Base-by-base conservation (phyloP, 2,113 vertebrate species). In the Urocolius indicus region DNA sequence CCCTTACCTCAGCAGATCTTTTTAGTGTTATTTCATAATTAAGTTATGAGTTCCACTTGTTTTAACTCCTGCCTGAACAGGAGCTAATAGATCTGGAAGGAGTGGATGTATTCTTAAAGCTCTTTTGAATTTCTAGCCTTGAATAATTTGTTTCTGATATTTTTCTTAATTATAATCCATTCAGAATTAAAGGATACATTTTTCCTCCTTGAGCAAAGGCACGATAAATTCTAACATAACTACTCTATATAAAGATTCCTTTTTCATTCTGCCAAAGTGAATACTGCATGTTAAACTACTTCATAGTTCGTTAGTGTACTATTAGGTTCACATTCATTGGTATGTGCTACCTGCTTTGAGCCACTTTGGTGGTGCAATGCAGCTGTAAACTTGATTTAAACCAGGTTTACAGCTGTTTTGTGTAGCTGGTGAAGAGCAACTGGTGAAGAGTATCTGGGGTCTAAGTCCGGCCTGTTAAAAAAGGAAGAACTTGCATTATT, bases 251-350 rank as follows among this genome's bases (percentile, higher is more conserved):
- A 91, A 95, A 96, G 69, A 91, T 89, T 94, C 75, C 46, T 91
- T 92, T 91, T 96, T 89, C 67, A 80, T 89, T 96, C 81, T 95
- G 69, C 87, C 77, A 84, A 79, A 96, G 77, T 65, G 93, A 89
- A 92, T 84, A 69, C 51, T 82, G 71, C 36, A 89, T 79, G 54
- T 58, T 87, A 79, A 95, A 95, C 66, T 82, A 68, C 62, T 93
- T 96, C 94, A 95, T 95, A 0, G 24, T 95, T 97, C 94, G 96
- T 96, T 96, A 96, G 96, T 75, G 94, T 82, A 81, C 94, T 90
- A 94, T 97, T 96, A 96, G 91, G 57, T 59, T 67, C 5, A 4
- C 17, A 9, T 94, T 93, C 55, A 72, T 71, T 90, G 89, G n/a
- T 93, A 90, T 75, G 18, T 87, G 36, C 81, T 90, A 73, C 85